These are phyloP conservation scores for Drosophila setifemur DNA, from an alignment of 1,140 invertebrate genomes.

Conservation along the genomic window DNA sequence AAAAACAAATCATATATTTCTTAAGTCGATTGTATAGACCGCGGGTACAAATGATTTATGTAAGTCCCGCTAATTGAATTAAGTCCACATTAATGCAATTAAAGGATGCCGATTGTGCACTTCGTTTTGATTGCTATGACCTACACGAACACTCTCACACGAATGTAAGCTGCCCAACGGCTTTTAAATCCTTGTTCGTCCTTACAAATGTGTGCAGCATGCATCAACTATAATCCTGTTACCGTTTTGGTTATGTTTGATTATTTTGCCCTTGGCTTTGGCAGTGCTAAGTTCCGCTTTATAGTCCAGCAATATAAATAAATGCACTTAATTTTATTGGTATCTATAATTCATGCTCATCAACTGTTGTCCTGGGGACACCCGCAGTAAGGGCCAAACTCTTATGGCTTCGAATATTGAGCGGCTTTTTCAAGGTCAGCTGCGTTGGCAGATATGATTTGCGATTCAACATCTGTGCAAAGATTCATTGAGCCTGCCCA, in stretches of 20 bases:
- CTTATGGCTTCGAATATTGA: not conserved
- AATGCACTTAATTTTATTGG: conserved; percentile 76
- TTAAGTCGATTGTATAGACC: no score
- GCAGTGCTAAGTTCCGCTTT: conserved; percentile 26
- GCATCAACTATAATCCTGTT: conserved; percentile 40
- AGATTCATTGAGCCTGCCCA: not conserved
- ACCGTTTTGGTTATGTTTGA: conserved; percentile 28
- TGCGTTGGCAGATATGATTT: conserved; percentile 7
- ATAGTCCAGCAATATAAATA: conserved; percentile 32
- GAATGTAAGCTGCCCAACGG: conserved; percentile 25
- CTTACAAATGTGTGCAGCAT: conserved; percentile 17
- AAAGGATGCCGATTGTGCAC: conserved; percentile 5
- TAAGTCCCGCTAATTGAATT: not conserved
- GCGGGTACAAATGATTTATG: no score
- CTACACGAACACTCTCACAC: not conserved
- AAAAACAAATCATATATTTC: no score
- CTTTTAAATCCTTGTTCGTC: conserved; percentile 8
- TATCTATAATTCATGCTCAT: conserved; percentile 63
- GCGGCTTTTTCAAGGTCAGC: conserved; percentile 27
- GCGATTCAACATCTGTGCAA: not conserved
- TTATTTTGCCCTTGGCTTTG: conserved; percentile 52
- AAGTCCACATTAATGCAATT: conserved; percentile 21
- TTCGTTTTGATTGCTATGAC: not conserved
- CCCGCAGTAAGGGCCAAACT: conserved; percentile 3
- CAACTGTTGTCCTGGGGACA: conserved; percentile 35